Evolutionary conservation across 1,140 invertebrate genomes (phyloP), one percentile per base, ranked within the genome.

Genomic region (Dolichoris vasculosae): DNA sequence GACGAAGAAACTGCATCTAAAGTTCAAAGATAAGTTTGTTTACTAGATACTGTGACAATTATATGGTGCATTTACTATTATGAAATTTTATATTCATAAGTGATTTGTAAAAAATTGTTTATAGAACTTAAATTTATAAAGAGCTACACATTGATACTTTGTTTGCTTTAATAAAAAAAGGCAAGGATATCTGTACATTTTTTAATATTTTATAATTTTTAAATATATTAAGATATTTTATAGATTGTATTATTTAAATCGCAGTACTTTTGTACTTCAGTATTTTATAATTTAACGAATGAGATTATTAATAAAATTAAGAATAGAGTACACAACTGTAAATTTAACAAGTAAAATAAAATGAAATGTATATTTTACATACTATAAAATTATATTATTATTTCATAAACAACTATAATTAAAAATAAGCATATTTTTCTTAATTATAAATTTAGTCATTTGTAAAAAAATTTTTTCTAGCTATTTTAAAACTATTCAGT

Each of bases 1-100:
- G 96, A 97, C 88, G 95, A 97, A 80, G 89, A 93, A 77, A 92
- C 92, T 8, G 92, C 90, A 0, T 90, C 90, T 9, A 92, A 92
- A 89, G 90, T 93, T 1, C 90, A 93, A 87, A 91, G 88, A 77
- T 89, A 88, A 91, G 82, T 32, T 73, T 17, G 1, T 67, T 76
- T 84, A 76, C 51, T 15, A 59, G 40, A 26, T 30, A 78, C 23
- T 73, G 26, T 71, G 40, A 73, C 38, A 26, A 73, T 73, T 78
- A 59, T 83, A 67, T 59, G 51, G 64, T 67, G 32, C 43, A 17
- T 46, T 17, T 46, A 75, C 30, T 51, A 46, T 46, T 51, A 51
- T 35, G 6, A 20, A 81, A 43, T 64, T 79, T 83, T 84, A 79
- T 83, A 82, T 82, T 59, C 63, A 51, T 51, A 82, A 75, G 69